Percentiles rank a stretch among this genome's conserved stretches.
Conservation (phyloP, 2,113 vertebrate species). For the Lamprologus speciosus region DNA sequence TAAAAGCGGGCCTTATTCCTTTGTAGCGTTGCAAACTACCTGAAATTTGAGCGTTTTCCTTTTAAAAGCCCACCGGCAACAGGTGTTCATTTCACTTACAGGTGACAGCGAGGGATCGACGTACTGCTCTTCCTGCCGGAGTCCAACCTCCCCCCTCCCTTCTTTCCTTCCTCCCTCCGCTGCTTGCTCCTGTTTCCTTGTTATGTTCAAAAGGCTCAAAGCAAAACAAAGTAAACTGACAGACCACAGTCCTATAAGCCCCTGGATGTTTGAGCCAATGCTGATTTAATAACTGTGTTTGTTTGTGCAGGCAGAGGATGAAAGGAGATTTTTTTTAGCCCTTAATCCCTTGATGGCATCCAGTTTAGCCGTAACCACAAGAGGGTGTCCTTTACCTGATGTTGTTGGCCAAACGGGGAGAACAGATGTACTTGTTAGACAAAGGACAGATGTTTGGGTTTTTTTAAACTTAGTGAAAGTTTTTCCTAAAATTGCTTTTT, state of each 20-base stretch:
- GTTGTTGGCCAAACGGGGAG: not conserved
- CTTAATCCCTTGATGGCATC: not conserved
- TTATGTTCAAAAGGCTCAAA: not conserved
- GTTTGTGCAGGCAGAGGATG: not conserved
- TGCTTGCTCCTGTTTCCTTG: not conserved
- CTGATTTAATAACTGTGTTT: not conserved
- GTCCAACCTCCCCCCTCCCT: not conserved
- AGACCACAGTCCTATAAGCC: not conserved
- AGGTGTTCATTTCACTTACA: slow-evolving; percentile 48
- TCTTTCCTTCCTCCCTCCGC: not conserved
- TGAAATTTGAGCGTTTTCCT: slow-evolving; percentile 3
- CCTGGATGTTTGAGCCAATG: not conserved
- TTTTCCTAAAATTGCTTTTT: not conserved
- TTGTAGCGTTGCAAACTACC: not conserved
- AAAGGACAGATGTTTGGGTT: fast-evolving
- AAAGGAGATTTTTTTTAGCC: not conserved
- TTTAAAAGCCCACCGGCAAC: not conserved
- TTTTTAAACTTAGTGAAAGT: not conserved
- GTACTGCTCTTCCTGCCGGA: not conserved
- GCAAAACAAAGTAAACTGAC: not conserved
- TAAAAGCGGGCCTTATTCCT: not conserved
- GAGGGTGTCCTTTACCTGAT: slow-evolving; percentile 42
- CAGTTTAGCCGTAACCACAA: slow-evolving; percentile 26
- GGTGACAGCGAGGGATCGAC: slow-evolving; percentile 17
- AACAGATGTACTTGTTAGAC: not conserved